Evolutionary conservation across 2,113 vertebrate genomes (phyloP).

Genomic region (Neoarius graeffei): DNA sequence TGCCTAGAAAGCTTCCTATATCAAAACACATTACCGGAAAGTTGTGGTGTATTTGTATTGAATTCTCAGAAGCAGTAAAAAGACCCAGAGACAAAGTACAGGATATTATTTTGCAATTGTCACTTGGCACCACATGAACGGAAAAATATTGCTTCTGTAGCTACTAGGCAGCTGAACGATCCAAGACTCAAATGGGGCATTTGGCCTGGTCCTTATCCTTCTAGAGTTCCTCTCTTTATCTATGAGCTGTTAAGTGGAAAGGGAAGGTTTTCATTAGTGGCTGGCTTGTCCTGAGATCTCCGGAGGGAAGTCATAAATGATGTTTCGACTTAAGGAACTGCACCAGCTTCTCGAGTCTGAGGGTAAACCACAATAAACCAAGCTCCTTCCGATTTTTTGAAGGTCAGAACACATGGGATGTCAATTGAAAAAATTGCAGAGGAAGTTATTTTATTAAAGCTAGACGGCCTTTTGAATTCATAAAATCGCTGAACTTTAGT

Average conservation of each 20-base stretch:
- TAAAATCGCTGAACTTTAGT: no score
- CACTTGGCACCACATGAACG: constrained; percentile 11
- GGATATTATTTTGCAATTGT: constrained; percentile 16
- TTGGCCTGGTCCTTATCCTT: constrained; percentile 39
- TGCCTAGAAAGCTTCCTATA: not conserved
- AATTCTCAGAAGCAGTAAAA: not conserved
- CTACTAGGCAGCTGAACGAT: constrained; percentile 25
- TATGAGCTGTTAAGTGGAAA: constrained; percentile 53
- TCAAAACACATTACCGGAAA: not conserved
- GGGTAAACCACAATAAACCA: constrained; percentile 34
- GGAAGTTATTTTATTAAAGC: constrained; percentile 17
- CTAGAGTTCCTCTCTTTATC: constrained; percentile 52
- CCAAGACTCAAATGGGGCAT: constrained; percentile 33
- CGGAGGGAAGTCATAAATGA: constrained; percentile 50
- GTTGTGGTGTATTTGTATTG: not conserved
- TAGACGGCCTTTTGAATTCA: no score
- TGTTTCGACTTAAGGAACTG: constrained; percentile 33
- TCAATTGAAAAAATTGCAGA: constrained; percentile 18
- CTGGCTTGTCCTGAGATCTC: constrained; percentile 42
- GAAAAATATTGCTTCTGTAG: constrained; percentile 7
- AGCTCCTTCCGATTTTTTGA: constrained; percentile 11
- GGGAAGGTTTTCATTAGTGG: constrained; percentile 59
- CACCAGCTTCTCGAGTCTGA: constrained; percentile 32
- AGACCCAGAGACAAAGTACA: not conserved
- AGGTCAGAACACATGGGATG: constrained; percentile 22